Evolutionary conservation across 2,113 vertebrate genomes (phyloP), one percentile per base, ranked within the genome.

Genomic region (Maylandia zebra): DNA sequence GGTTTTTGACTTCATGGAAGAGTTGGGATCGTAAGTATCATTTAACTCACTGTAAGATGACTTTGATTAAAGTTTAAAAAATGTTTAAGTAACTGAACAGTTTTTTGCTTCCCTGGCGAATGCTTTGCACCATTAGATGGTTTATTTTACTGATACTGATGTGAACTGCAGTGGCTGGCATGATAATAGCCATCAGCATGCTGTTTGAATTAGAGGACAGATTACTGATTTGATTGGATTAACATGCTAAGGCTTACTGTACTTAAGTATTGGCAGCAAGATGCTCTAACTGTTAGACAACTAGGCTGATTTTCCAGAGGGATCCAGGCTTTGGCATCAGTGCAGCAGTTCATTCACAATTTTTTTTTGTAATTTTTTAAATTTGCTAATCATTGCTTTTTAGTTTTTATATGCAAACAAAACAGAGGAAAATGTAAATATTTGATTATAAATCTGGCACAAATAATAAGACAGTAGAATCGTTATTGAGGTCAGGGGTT

Each of bases 1-100:
- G 48, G 96, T 98, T 2, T 99, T 99, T 87, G 96, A 98, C 34
- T 96, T 99, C 96, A 98, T 99, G 96, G 98, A 99, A 89, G 98
- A 97, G 61, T 91, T 99, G 64, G 98, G 98, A 79, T 98, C 98
- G 98, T 99, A 93, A 98, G 98, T 98, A 87, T 22, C 53, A 69
- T 3, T 57, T 24, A 17, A 13, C 55, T 84, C 32, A 24, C 9
- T 48, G 27, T 78, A n/a, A 78, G 27, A 52, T 1, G 10, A 7
- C 43, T 32, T 19, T 76, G 71, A 50, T 3, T 32, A 52, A 78
- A 78, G 27, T 78, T 52, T n/a, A n/a, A 32, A 50, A 32, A 78
- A 6, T 32, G 10, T n/a, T 32, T 13, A 50, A 78, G 74, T 12
- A n/a, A 32, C 8, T 16, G 9, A 32, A 50, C 45, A n/a, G 27